Conservation (phyloP, 2,888 invertebrate species). For the Heliconius ismenius region DNA sequence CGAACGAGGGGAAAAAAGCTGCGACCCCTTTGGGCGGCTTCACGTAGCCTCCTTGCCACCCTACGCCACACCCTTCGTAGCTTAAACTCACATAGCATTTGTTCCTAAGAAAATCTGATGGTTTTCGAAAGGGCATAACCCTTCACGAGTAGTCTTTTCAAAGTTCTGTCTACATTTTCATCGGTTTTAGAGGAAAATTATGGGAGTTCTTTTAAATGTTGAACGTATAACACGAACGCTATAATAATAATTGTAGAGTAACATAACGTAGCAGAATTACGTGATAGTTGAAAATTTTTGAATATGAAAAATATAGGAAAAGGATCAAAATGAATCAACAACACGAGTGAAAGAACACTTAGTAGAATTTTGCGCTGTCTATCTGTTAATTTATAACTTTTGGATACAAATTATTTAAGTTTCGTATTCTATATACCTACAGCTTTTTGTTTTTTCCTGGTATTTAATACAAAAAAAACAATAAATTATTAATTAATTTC, state of each 20-base stretch:
- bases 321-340: too few relatives aligned
- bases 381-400: too few relatives aligned
- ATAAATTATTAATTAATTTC: too few relatives aligned
- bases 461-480: too few relatives aligned
- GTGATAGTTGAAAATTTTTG: too few relatives aligned
- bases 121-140: constrained; percentile 46
- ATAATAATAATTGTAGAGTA: too few relatives aligned
- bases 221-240: background rate
- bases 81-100: constrained; percentile 49
- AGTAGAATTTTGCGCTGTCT: too few relatives aligned
- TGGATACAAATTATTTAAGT: too few relatives aligned
- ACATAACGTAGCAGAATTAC: background rate
- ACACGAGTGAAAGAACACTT: too few relatives aligned
- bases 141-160: constrained; percentile 29
- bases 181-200: constrained; percentile 11
- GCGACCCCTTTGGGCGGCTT: constrained; percentile 52
- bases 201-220: constrained; percentile 8
- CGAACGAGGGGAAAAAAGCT: constrained; percentile 53
- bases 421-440: too few relatives aligned
- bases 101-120: constrained; percentile 53
- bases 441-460: too few relatives aligned
- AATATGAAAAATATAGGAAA: too few relatives aligned
- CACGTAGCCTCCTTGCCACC: constrained; percentile 52
- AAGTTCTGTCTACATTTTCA: constrained; percentile 26
- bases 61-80: constrained; percentile 51